Conservation (phyloP, 2,797 vertebrate species). For the Scolopax bukidnonensis region DNA sequence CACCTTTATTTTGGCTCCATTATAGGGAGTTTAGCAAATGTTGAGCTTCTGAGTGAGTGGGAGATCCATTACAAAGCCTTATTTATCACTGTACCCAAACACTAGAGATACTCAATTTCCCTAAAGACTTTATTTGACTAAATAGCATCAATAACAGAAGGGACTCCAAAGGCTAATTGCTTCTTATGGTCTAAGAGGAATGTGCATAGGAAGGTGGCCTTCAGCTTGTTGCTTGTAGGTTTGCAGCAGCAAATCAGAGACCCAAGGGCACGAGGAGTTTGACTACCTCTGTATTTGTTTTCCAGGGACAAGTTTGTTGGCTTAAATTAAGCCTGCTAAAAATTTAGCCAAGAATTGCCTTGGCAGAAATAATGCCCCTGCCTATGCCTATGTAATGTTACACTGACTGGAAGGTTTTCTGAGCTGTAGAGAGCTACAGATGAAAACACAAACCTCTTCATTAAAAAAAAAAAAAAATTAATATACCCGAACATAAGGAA, state of each 20-base stretch:
- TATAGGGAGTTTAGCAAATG: neutral
- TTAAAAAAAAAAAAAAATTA: neutral
- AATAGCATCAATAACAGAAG: neutral
- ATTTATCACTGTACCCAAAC: neutral
- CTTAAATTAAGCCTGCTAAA: neutral
- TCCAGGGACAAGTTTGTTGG: neutral
- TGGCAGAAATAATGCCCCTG: neutral
- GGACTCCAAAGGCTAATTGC: neutral
- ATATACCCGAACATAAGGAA: conserved; percentile 57
- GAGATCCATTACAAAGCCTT: neutral
- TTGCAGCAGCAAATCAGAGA: neutral
- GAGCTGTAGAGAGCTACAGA: neutral
- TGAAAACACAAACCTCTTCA: conserved; percentile 44
- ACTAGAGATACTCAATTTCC: neutral
- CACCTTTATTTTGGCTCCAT: neutral
- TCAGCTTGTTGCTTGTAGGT: neutral
- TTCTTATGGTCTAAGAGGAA: neutral
- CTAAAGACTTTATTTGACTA: neutral
- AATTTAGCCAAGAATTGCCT: neutral
- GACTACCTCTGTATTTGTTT: neutral
- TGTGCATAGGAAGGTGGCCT: neutral
- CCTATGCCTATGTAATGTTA: neutral
- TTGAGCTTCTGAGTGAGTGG: neutral
- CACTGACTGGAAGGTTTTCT: neutral
- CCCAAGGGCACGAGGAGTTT: neutral